Evolutionary conservation across 2,888 invertebrate species (phyloP), one percentile per base, ranked within the genome.

Genomic region (Amphipoea oculea): DNA sequence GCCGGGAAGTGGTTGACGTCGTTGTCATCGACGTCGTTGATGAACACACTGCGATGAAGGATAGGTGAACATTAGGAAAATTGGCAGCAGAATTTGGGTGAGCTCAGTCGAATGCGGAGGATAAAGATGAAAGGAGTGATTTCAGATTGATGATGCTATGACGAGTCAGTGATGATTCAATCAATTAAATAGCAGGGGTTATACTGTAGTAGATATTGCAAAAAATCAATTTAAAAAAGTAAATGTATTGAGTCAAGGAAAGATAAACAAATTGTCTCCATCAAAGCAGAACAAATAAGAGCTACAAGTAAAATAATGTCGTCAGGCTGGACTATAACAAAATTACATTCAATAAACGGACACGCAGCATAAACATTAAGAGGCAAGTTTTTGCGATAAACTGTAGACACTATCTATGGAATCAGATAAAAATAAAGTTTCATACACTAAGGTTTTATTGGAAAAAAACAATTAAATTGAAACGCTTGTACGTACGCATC

Each of bases 1-100:
- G 99, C 92, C 99, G 98, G 79, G 99, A 99, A 93, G 99, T 99
- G 83, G 98, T 98, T 83, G 98, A 98, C 92, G 98, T 98, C 78
- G 98, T 98, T 23, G 97, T 96, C 91, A 96, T 96, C 1, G 97
- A 96, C 87, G 99, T 97, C 20, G 97, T 97, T 91, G 99, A 99
- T 87, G 99, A 99, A 96, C 99, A 99, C 93, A 99, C 98, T 99
- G 60, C 11, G 80, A 57, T 66, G 1, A 23, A 73, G 4, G 40
- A 66, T 36, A 36, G 17, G 5, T 36, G 60, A 51, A 45, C 12
- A 17, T 73, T 54, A 63, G 36, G n/a, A 48, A 60, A 11, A 51
- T n/a, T 17, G 4, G n/a, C 29, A 45, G 12, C 7, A 79, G 0
- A 4, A 29, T 79, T 63, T 48, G 29, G 23, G 6, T 7, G 11